Evolutionary conservation across 1,140 invertebrate species (phyloP).

Genomic region (Asobara japonica): DNA sequence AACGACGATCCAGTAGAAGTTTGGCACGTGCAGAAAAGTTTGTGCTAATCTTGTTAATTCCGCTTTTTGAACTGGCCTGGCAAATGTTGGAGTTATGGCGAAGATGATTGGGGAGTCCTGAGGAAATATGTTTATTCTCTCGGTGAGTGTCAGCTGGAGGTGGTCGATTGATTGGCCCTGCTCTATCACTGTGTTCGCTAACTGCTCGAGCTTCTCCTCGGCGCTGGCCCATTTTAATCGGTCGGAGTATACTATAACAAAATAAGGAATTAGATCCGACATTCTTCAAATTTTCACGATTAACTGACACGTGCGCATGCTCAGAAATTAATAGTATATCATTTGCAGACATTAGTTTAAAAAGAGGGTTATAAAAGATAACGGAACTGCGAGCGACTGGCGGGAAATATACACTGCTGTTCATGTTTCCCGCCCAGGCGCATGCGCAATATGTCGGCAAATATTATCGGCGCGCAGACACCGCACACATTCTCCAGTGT

Average conservation of each 20-base stretch:
- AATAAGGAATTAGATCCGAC: neutral
- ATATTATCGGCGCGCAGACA: neutral
- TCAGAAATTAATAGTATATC: too few relatives aligned
- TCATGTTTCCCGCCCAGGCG: neutral
- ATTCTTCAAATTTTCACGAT: neutral
- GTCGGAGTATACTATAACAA: constrained; percentile 45
- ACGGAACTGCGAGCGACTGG: too few relatives aligned
- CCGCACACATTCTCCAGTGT: neutral
- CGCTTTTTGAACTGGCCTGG: constrained; percentile 91
- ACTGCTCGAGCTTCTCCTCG: constrained; percentile 9
- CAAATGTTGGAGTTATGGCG: constrained; percentile 93
- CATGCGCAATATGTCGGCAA: neutral
- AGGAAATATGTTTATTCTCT: constrained; percentile 23
- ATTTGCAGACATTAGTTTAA: too few relatives aligned
- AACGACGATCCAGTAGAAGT: constrained; percentile 95
- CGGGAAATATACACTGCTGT: too few relatives aligned
- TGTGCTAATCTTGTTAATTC: constrained; percentile 93
- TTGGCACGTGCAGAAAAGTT: constrained; percentile 86
- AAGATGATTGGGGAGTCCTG: constrained; percentile 72
- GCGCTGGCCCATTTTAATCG: constrained; percentile 39
- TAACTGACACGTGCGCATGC: neutral
- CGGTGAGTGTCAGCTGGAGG: neutral
- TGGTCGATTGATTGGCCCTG: constrained; percentile 30
- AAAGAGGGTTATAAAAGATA: too few relatives aligned
- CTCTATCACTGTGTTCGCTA: constrained; percentile 33